Evolutionary conservation across 2,888 invertebrate species (phyloP).

Genomic region (Campoplex nolae): DNA sequence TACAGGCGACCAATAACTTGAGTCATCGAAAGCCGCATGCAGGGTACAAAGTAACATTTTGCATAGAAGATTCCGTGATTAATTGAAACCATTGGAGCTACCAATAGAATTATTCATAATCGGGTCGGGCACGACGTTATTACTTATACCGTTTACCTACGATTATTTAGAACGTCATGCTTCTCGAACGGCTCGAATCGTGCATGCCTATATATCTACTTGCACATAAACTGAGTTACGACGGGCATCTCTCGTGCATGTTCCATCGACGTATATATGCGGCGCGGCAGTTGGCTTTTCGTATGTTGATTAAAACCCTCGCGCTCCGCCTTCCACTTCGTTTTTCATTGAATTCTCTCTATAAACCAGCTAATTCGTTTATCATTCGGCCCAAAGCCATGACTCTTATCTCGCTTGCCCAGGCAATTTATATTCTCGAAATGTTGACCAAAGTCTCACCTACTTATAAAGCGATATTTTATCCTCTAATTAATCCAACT

Average conservation of each 20-base stretch:
- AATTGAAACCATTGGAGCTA: constrained; percentile 42
- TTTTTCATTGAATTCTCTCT: constrained; percentile 23
- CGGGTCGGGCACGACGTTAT: constrained; percentile 38
- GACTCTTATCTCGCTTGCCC: constrained; percentile 32
- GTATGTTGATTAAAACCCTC: constrained; percentile 45
- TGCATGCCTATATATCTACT: background rate
- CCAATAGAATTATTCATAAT: constrained; percentile 67
- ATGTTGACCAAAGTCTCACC: background rate
- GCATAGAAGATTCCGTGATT: constrained; percentile 53
- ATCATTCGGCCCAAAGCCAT: constrained; percentile 26
- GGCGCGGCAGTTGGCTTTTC: constrained; percentile 25
- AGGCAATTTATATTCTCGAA: constrained; percentile 31
- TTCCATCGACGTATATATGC: background rate
- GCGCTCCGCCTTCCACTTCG: background rate
- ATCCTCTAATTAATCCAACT: background rate
- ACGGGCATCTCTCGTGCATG: background rate
- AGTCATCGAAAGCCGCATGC: background rate
- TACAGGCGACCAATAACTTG: background rate
- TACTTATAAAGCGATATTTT: background rate
- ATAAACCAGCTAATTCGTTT: constrained; percentile 42
- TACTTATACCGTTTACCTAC: constrained; percentile 38
- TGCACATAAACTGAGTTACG: constrained; percentile 1
- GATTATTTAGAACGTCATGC: constrained; percentile 12
- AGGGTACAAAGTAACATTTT: background rate
- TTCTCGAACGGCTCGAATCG: background rate